Evolutionary conservation across 2,888 invertebrate species (phyloP).

Genomic region (Oxytorus armatus): DNA sequence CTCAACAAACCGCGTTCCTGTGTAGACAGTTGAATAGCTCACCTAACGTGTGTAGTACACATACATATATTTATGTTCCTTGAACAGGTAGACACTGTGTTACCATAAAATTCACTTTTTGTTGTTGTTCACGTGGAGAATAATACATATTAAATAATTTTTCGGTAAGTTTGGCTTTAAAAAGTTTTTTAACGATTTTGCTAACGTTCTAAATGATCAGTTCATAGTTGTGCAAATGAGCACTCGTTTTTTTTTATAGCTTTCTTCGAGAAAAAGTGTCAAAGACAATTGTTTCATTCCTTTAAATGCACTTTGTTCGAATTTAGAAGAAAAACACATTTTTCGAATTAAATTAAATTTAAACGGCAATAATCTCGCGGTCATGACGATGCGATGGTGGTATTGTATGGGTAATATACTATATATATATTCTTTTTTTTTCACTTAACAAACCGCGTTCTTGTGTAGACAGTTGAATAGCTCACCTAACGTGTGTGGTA

Average conservation of each 20-base stretch:
- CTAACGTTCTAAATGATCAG: neutral
- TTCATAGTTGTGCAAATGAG: too few relatives aligned
- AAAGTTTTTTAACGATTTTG: neutral
- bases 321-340: too few relatives aligned
- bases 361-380: constrained; percentile 68
- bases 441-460: constrained; percentile 45
- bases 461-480: constrained; percentile 58
- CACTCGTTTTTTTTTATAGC: too few relatives aligned
- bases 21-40: constrained; percentile 59
- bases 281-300: too few relatives aligned
- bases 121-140: constrained; percentile 45
- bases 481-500: constrained; percentile 38
- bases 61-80: constrained; percentile 8
- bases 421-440: constrained; percentile 12
- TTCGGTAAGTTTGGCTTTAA: neutral
- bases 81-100: constrained; percentile 43
- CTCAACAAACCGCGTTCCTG: constrained; percentile 49
- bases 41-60: constrained; percentile 30
- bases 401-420: constrained; percentile 12
- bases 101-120: constrained; percentile 34
- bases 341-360: too few relatives aligned
- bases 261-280: too few relatives aligned
- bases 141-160: constrained; percentile 45
- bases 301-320: too few relatives aligned
- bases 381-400: constrained; percentile 34